Percentiles rank a stretch among this genome's conserved stretches.
Conservation (phyloP, 2,113 vertebrate genomes). For the Periophthalmus modestus region DNA sequence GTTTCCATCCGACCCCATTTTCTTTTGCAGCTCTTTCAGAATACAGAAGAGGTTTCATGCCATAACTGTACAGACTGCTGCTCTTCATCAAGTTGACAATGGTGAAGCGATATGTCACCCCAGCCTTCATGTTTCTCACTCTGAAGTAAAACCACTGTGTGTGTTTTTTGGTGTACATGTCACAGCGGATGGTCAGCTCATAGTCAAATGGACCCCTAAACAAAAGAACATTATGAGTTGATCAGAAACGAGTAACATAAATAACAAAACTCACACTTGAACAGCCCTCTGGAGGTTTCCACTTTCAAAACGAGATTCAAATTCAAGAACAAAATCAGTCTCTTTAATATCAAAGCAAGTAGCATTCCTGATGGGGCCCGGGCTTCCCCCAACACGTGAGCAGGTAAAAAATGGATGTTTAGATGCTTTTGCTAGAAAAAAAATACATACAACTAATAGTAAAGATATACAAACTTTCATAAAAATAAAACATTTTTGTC, state of each 20-base stretch:
- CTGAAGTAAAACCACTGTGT: constrained; percentile 97
- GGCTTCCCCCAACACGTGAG: constrained; percentile 80
- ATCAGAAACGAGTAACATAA: not conserved
- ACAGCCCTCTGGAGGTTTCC: constrained; percentile 90
- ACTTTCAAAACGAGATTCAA: constrained; percentile 93
- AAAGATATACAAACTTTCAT: not conserved
- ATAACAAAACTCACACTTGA: constrained; percentile 81
- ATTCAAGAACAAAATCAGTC: constrained; percentile 78
- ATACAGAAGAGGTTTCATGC: constrained; percentile 88
- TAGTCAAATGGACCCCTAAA: constrained; percentile 84
- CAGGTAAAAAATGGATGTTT: constrained; percentile 78
- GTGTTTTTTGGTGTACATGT: constrained; percentile 90
- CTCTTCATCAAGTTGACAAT: constrained; percentile 90
- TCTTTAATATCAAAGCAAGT: constrained; percentile 41
- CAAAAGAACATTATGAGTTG: not conserved
- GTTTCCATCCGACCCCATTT: constrained; percentile 80
- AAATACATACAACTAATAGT: not conserved
- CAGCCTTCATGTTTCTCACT: constrained; percentile 84
- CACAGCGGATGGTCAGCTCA: constrained; percentile 83
- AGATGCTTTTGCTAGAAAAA: constrained; percentile 60
- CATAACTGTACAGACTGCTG: constrained; percentile 84
- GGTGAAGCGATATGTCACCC: constrained; percentile 85
- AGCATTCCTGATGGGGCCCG: constrained; percentile 56
- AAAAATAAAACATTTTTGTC: not conserved
- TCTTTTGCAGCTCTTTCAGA: constrained; percentile 81